Conservation (phyloP, 1,140 invertebrate genomes). For the Zaprionus davidi region DNA sequence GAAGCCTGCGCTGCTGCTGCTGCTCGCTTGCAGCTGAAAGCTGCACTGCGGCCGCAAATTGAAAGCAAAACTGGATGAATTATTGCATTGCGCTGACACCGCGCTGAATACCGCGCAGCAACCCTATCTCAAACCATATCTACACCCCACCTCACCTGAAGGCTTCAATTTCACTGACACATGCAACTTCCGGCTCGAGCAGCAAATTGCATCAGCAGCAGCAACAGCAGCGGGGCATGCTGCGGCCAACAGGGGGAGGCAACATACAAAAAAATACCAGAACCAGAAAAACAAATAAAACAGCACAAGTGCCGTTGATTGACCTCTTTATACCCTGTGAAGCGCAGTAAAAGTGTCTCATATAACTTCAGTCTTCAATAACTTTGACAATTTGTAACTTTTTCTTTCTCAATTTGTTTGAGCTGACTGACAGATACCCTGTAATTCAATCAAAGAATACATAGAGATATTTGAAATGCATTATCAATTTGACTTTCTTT, state of each 20-base stretch:
- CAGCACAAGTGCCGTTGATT: too few species aligned
- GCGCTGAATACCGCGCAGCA: neutral
- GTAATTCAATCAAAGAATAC: too few species aligned
- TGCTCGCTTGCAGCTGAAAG: slow-evolving; percentile 11
- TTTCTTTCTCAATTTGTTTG: too few species aligned
- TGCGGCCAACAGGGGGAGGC: slow-evolving; percentile 53
- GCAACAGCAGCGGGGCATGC: slow-evolving; percentile 25
- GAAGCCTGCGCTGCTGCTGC: neutral
- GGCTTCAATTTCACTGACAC: slow-evolving; percentile 60
- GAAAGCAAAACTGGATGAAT: slow-evolving; percentile 53
- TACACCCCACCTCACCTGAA: slow-evolving; percentile 6
- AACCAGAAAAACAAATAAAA: slow-evolving; percentile 31
- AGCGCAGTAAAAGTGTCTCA: neutral
- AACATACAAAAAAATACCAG: slow-evolving; percentile 29
- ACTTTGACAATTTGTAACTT: neutral
- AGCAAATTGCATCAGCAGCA: slow-evolving; percentile 71
- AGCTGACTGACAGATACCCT: too few species aligned
- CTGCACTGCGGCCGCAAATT: slow-evolving; percentile 56
- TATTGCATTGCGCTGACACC: slow-evolving; percentile 39
- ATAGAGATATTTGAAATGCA: too few species aligned
- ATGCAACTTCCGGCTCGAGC: slow-evolving; percentile 75
- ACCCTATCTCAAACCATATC: neutral
- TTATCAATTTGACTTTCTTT: too few species aligned
- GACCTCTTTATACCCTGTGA: neutral
- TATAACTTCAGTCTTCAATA: neutral